These are phyloP conservation scores for Eonycteris spelaea DNA, from an alignment of 2,113 vertebrate genomes.

Conservation along the genomic window DNA sequence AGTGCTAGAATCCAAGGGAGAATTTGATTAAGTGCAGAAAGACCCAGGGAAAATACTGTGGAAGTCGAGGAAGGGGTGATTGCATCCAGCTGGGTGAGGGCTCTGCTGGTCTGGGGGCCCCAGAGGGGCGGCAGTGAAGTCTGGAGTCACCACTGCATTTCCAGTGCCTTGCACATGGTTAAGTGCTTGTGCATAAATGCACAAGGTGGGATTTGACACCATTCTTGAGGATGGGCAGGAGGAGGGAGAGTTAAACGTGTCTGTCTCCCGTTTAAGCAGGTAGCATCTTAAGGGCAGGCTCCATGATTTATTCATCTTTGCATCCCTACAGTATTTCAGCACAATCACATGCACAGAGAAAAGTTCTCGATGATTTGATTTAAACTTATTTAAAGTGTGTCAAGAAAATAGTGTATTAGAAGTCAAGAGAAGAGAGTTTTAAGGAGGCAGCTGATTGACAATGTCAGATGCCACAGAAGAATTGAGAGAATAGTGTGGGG, in stretches of 20 bases:
- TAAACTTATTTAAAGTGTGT: background rate
- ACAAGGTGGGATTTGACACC: background rate
- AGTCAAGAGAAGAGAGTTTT: background rate
- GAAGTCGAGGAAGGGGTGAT: background rate
- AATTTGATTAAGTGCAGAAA: background rate
- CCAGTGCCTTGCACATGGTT: background rate
- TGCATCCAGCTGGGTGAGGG: background rate
- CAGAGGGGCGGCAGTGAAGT: background rate
- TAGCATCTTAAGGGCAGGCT: background rate
- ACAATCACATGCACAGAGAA: background rate
- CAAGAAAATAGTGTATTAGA: background rate
- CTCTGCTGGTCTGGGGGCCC: background rate
- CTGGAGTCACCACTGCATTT: fast-evolving
- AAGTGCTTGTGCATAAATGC: background rate
- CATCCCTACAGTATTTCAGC: background rate
- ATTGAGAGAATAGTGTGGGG: background rate
- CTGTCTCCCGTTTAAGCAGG: background rate
- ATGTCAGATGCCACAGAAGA: background rate
- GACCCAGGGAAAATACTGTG: background rate
- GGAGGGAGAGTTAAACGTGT: background rate
- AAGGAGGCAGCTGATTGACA: background rate
- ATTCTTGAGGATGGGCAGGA: background rate
- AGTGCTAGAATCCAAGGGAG: background rate
- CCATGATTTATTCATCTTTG: background rate
- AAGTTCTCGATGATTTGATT: background rate